These are phyloP conservation scores for Cherax quadricarinatus DNA, from an alignment of 1,140 invertebrate species.

Conservation along the genomic window DNA sequence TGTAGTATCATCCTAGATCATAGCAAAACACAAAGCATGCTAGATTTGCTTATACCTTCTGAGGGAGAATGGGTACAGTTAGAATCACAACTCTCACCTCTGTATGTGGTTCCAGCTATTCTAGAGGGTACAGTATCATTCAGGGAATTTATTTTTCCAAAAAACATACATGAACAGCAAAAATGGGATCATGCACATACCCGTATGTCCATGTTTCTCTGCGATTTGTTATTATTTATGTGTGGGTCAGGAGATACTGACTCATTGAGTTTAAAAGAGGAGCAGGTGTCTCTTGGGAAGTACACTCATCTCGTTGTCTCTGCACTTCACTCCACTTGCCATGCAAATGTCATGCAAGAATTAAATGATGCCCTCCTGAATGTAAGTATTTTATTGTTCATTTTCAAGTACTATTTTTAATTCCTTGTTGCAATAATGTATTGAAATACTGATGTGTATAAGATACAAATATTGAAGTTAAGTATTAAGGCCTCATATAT, in stretches of 20 bases:
- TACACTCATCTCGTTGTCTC: conserved; percentile 46
- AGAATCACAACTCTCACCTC: conserved; percentile 3
- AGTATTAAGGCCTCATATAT: no score
- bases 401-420: background rate
- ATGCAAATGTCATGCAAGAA: conserved; percentile 14
- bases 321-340: conserved; percentile 46
- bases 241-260: background rate
- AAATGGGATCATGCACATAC: conserved; percentile 31
- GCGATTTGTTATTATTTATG: conserved; percentile 33
- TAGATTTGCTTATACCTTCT: conserved; percentile 34
- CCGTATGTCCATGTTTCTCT: conserved; percentile 35
- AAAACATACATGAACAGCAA: conserved; percentile 8
- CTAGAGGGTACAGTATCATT: conserved; percentile 37
- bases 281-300: conserved; percentile 47
- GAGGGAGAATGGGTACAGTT: conserved; percentile 59
- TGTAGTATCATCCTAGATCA: conserved; percentile 51
- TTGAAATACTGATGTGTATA: no score
- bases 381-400: background rate
- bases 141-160: conserved; percentile 52
- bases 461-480: no score
- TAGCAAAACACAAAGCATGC: conserved; percentile 37
- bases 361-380: conserved; percentile 12
- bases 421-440: no score
- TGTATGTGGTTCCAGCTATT: conserved; percentile 50
- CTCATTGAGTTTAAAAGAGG: background rate